phyloP scores from a whole-genome alignment of 2,888 invertebrate genomes.

The Drosophila mimetica region DNA sequence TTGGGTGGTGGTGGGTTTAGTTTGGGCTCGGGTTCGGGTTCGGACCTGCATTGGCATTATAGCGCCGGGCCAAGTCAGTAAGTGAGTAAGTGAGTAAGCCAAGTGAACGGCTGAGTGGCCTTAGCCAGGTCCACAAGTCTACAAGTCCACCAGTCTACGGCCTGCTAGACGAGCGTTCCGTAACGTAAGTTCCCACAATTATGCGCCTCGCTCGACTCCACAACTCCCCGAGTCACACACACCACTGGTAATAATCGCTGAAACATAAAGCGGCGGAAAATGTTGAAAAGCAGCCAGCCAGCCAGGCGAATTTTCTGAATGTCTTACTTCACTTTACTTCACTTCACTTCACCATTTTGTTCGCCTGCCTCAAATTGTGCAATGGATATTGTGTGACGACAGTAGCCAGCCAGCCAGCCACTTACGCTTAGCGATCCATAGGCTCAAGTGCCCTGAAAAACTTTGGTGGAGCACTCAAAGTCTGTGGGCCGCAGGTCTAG shows the following conservation, averaged over 20 bases:
- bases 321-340: conserved; percentile 62
- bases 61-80: conserved; percentile 60
- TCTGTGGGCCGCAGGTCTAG: conserved; percentile 23
- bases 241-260: conserved; percentile 73
- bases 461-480: conserved; percentile 32
- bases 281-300: conserved; percentile 68
- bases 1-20: conserved; percentile 32
- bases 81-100: conserved; percentile 65
- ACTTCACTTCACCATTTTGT: conserved; percentile 40
- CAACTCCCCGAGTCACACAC: conserved; percentile 29
- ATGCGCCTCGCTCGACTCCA: conserved; percentile 66
- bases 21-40: conserved; percentile 14
- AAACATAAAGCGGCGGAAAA: conserved; percentile 72
- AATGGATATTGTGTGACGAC: conserved; percentile 52
- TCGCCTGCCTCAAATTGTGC: conserved; percentile 54
- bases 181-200: conserved; percentile 77
- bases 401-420: conserved; percentile 28
- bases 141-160: conserved; percentile 56
- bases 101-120: conserved; percentile 67
- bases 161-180: conserved; percentile 71
- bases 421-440: conserved; percentile 33
- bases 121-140: conserved; percentile 55
- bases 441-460: conserved; percentile 18
- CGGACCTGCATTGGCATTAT: conserved; percentile 73
- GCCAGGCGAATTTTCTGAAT: conserved; percentile 52